These are phyloP conservation scores for Kryphioiulus occultus DNA, from an alignment of 2,888 invertebrate species.

Conservation along the genomic window DNA sequence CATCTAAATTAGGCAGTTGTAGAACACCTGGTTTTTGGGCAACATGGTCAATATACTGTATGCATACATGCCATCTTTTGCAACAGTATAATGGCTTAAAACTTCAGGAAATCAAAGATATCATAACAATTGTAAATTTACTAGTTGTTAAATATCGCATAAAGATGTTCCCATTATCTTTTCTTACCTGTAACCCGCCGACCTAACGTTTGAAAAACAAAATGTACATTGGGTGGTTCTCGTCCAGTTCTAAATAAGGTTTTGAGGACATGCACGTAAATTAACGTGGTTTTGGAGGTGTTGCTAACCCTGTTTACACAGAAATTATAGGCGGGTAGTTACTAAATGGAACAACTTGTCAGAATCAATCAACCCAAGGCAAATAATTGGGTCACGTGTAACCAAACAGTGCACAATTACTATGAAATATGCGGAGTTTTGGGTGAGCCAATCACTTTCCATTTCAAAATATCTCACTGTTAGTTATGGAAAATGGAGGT, in stretches of 20 bases:
- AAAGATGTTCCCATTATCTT: not conserved
- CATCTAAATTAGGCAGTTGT: too few relatives aligned
- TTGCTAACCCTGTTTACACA: conserved; percentile 26
- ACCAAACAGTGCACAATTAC: not conserved
- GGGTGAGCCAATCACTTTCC: not conserved
- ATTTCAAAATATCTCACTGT: not conserved
- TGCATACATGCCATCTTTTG: too few relatives aligned
- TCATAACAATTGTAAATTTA: too few relatives aligned
- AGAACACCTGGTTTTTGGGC: too few relatives aligned
- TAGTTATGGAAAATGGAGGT: not conserved
- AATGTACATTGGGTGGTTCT: not conserved
- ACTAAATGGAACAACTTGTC: conserved; percentile 8
- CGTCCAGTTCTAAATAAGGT: not conserved
- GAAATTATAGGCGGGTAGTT: not conserved
- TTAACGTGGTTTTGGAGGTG: not conserved
- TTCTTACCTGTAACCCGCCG: not conserved
- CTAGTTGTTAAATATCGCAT: too few relatives aligned
- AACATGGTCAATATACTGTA: too few relatives aligned
- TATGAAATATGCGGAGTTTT: not conserved
- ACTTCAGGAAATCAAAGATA: too few relatives aligned
- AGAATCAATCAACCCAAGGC: not conserved
- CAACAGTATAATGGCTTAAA: too few relatives aligned
- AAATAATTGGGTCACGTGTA: not conserved
- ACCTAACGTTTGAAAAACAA: not conserved
- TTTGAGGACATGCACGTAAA: not conserved